These are phyloP conservation scores for Notodonta dromedarius DNA, from an alignment of 2,888 invertebrate genomes.

Conservation along the genomic window DNA sequence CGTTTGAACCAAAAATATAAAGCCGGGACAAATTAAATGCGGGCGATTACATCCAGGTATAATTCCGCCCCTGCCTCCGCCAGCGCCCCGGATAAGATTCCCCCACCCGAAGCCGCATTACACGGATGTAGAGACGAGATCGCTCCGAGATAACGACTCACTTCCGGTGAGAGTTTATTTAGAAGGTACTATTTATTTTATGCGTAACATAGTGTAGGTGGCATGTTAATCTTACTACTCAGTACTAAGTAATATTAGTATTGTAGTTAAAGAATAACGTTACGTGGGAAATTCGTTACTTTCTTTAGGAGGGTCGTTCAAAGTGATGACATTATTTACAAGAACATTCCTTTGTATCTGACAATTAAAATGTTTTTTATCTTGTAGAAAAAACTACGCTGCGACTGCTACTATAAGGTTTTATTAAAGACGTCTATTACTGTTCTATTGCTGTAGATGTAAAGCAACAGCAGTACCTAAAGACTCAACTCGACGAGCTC, in stretches of 20 bases:
- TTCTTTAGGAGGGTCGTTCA: too few species aligned
- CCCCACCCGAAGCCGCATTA: constrained; percentile 25
- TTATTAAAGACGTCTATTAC: too few species aligned
- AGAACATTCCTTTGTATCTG: too few species aligned
- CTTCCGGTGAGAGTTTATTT: constrained; percentile 18
- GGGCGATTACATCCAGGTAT: constrained; percentile 25
- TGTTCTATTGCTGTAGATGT: not conserved
- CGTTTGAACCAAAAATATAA: constrained; percentile 11
- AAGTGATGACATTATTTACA: too few species aligned
- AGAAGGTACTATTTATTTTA: not conserved
- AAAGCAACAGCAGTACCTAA: not conserved
- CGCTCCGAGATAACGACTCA: constrained; percentile 31
- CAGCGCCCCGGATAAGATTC: constrained; percentile 24
- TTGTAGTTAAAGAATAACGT: too few species aligned
- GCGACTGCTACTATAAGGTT: too few species aligned
- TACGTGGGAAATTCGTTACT: too few species aligned
- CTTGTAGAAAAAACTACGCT: too few species aligned
- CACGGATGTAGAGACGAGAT: constrained; percentile 25
- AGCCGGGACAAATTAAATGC: constrained; percentile 23
- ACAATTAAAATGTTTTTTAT: too few species aligned
- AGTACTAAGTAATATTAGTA: too few species aligned
- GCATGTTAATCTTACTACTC: not conserved
- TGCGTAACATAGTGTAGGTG: not conserved
- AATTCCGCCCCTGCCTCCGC: constrained; percentile 22
- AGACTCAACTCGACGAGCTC: too few species aligned